Evolutionary conservation across 2,113 vertebrate species (phyloP), one percentile per base, ranked within the genome.

Genomic region (Silurus meridionalis): DNA sequence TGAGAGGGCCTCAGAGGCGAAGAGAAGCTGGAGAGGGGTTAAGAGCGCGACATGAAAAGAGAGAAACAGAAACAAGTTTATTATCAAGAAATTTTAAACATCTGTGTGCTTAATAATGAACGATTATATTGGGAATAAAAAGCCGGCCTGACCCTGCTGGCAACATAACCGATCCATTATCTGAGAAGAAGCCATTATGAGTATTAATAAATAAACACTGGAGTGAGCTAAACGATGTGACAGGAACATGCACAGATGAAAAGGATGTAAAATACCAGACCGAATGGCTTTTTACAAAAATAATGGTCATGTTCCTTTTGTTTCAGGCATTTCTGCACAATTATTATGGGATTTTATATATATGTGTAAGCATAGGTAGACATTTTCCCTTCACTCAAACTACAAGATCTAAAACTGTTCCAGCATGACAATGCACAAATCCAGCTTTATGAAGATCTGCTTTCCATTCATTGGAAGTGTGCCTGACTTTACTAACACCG

Each of bases 151-250:
- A 55, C n/a, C 37, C 53, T 79, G 75, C 9, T 37, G 75, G n/a
- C n/a, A 79, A 37, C 48, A 23, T 7, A 25, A 60, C 60, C 6
- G 5, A 53, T 7, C 8, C 75, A 23, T 66, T 80, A 66, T 67
- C 74, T 14, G 8, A 46, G 50, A 21, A 23, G 37, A 79, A 17
- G 84, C 74, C 61, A 85, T 85, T 46, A 79, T 8, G 25, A 53
- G 60, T 55, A 46, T 28, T 37, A 79, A 80, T 85, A 52, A 46
- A 85, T 85, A 85, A 67, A 66, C 74, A 53, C 60, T 14, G 21
- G 67, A 58, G 11, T 11, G 71, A 50, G 67, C 57, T n/a, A 14
- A n/a, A 61, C 60, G 37, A 72, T 61, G 15, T 50, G 28, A 60
- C 69, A 50, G n/a, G 28, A 28, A 5, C 37, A 25, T 63, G 69